Evolutionary conservation across 2,113 vertebrate species (phyloP).

Genomic region (Athene noctua): DNA sequence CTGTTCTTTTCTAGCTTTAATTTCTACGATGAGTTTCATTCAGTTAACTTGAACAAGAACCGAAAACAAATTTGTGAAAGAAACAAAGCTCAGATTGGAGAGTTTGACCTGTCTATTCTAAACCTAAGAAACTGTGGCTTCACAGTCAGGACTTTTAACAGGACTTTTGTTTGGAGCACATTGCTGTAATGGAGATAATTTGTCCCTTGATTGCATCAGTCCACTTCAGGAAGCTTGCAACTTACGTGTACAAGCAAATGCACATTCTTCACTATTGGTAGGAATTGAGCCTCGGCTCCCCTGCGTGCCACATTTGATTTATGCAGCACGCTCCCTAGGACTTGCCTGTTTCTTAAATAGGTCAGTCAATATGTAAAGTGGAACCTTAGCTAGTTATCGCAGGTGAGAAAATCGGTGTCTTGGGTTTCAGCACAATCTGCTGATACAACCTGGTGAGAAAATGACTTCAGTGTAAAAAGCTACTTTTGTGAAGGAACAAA

Average conservation of each 20-base stretch:
- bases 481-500: slow-evolving; percentile 56
- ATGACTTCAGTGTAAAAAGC: slow-evolving; percentile 1
- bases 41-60: neutral
- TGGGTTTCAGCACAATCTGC: slow-evolving; percentile 18
- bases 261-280: neutral
- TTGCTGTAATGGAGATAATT: neutral
- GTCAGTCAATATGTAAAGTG: slow-evolving; percentile 44
- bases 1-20: neutral
- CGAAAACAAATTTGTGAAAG: neutral
- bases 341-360: slow-evolving; percentile 12
- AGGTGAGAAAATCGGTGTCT: neutral
- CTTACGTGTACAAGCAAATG: neutral
- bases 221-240: neutral
- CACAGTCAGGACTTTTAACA: neutral
- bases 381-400: neutral
- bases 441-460: slow-evolving; percentile 13
- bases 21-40: neutral
- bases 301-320: neutral
- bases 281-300: neutral
- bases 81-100: neutral
- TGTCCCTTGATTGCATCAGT: neutral
- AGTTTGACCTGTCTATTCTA: neutral
- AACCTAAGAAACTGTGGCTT: neutral
- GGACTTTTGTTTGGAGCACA: neutral
- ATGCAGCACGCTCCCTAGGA: neutral